These are phyloP conservation scores for Drosophila maculinotata DNA, from an alignment of 2,888 invertebrate genomes.

Conservation along the genomic window DNA sequence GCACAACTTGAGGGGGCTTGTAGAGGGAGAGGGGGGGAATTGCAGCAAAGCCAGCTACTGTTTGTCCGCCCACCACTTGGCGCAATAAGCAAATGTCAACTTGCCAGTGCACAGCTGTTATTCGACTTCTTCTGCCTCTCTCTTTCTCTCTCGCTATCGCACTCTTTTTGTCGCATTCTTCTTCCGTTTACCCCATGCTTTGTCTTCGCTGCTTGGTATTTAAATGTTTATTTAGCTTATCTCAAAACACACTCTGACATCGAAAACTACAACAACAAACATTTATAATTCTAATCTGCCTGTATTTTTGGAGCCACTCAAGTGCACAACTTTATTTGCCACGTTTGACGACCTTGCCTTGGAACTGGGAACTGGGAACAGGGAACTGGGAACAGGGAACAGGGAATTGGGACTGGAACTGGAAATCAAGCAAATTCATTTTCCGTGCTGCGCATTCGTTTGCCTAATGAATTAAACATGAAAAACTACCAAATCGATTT, in stretches of 20 bases:
- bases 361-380: slow-evolving; percentile 12
- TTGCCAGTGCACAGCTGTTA: slow-evolving; percentile 27
- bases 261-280: slow-evolving; percentile 1
- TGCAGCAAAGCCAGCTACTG: slow-evolving; percentile 2
- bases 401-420: slow-evolving; percentile 26
- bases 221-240: slow-evolving; percentile 25
- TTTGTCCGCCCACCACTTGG: slow-evolving; percentile 8
- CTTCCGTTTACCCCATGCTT: slow-evolving; percentile 11
- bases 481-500: slow-evolving; percentile 53
- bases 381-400: slow-evolving; percentile 9
- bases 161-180: background rate
- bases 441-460: slow-evolving; percentile 13
- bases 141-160: background rate
- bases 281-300: slow-evolving; percentile 34
- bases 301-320: slow-evolving; percentile 24
- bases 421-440: slow-evolving; percentile 23
- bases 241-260: slow-evolving; percentile 4
- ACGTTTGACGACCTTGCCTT: slow-evolving; percentile 33
- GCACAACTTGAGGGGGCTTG: background rate
- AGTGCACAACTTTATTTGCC: slow-evolving; percentile 29
- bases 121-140: slow-evolving; percentile 3
- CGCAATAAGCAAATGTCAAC: slow-evolving; percentile 22
- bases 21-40: background rate
- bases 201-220: slow-evolving; percentile 5
- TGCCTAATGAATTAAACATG: slow-evolving; percentile 54